Base-by-base conservation (phyloP, 1,140 invertebrate genomes). In the Drosophila ananassae region DNA sequence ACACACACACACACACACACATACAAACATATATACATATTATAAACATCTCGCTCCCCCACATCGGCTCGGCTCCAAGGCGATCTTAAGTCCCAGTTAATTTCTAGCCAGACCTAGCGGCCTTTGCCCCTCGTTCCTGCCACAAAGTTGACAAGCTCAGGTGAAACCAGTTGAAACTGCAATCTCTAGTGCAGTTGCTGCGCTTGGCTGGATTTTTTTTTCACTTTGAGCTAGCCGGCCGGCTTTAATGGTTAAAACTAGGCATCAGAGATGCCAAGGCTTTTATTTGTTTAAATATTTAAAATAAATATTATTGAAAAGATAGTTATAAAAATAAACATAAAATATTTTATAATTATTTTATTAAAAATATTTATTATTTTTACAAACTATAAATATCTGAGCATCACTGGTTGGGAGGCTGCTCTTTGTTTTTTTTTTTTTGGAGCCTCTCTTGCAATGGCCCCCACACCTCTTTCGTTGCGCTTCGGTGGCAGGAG, bases 81-180 rank as follows among this genome's bases (percentile, higher is more conserved):
- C 46, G 58, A 60, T 60, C 58, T 52, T 10, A 52, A 60, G 28
- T 32, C 13, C 58, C 25, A 32, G 39, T 55, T 25, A 51, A 41
- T 62, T 62, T 62, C 39, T 55, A 63, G 37, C 21, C 30, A 47
- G 39, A 53, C 62, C 37, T 64, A 67, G 60, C 60, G 22, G 39
- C 57, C n/a, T 66, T 47, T 69, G 30, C 25, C 12, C 24, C 24
- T 13, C 6, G 1, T 13, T 13, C 24, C 25, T 25, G 24, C 57
- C 25, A 53, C 28, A 22, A n/a, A 48, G 44, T 48, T 60, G 55
- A 37, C 17, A 57, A 28, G 56, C 57, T 37, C 71, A 75, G 72
- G 72, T 75, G 71, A 75, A 75, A 75, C 72, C 72, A 75, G 72
- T 75, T 75, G 71, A 75, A 75, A 75, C 72, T 75, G 73, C 73